phyloP scores from a whole-genome alignment of 2,113 vertebrate species.

The Chionodraco myersi region DNA sequence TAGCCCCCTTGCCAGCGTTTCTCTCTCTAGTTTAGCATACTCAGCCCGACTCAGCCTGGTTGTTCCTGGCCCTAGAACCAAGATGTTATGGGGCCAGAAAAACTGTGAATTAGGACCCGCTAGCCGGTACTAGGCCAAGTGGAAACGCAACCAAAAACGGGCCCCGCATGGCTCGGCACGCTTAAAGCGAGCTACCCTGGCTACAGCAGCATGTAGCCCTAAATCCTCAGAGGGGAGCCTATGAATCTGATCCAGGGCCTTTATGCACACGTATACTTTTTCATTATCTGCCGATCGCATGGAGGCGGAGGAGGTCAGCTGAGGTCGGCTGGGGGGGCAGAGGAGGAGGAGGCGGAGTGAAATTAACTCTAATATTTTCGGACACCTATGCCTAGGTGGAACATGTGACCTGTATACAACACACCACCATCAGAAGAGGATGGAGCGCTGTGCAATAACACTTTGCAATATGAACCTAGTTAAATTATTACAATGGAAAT shows the following conservation, averaged over 20 bases:
- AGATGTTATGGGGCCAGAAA: no score
- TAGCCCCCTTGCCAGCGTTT: no score
- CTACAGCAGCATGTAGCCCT: background rate
- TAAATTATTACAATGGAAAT: no score
- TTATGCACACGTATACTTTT: background rate
- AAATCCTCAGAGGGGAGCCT: background rate
- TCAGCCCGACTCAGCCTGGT: no score
- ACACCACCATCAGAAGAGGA: constrained; percentile 6
- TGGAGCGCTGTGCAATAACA: background rate
- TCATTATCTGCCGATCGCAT: constrained; percentile 20
- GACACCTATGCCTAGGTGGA: constrained; percentile 26
- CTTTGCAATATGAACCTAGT: no score
- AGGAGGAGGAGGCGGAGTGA: background rate
- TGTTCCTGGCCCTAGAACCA: no score
- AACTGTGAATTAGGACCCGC: no score
- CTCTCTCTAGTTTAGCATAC: no score
- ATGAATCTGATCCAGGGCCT: constrained; percentile 23
- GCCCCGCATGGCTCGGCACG: no score
- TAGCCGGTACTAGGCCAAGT: no score
- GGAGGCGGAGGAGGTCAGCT: background rate
- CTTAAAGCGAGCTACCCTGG: no score
- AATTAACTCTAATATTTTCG: constrained; percentile 23
- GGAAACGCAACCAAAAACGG: no score
- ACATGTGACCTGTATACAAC: constrained; percentile 6
- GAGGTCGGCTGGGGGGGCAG: background rate